A percentile compares a stretch with the other conserved stretches of the same genome.
Conservation (phyloP, 2,113 vertebrate genomes). For the Pseudois nayaur region DNA sequence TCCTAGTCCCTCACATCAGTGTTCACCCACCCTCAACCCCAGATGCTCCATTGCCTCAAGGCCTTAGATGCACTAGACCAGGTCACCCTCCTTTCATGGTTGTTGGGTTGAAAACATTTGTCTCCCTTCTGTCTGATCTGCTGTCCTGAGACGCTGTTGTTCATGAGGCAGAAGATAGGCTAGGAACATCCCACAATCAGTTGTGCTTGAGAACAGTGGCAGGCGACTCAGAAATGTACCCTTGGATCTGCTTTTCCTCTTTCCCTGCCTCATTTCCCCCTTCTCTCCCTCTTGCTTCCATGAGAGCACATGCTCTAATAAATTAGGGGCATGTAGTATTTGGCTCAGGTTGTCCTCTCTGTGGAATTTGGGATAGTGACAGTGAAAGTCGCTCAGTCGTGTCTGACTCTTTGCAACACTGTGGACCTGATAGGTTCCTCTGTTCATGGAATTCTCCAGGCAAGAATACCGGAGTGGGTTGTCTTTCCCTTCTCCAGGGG, state of each 20-base stretch:
- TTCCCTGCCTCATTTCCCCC: background rate
- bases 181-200: background rate
- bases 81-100: fast-evolving
- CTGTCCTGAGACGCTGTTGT: background rate
- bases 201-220: background rate
- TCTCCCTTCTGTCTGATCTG: background rate
- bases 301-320: background rate
- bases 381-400: background rate
- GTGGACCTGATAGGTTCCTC: background rate
- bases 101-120: background rate
- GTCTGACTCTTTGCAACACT: background rate
- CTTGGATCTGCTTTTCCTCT: background rate
- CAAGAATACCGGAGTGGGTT: background rate
- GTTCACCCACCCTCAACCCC: background rate
- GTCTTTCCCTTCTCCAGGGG: background rate
- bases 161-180: background rate
- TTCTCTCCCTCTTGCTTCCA: background rate
- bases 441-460: background rate
- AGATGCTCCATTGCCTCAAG: background rate
- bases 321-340: background rate
- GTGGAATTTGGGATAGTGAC: background rate
- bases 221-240: background rate
- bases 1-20: background rate
- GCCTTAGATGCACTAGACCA: background rate
- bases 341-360: background rate